These are phyloP conservation scores for Diachasmimorpha longicaudata DNA, from an alignment of 1,140 invertebrate genomes.

Conservation along the genomic window DNA sequence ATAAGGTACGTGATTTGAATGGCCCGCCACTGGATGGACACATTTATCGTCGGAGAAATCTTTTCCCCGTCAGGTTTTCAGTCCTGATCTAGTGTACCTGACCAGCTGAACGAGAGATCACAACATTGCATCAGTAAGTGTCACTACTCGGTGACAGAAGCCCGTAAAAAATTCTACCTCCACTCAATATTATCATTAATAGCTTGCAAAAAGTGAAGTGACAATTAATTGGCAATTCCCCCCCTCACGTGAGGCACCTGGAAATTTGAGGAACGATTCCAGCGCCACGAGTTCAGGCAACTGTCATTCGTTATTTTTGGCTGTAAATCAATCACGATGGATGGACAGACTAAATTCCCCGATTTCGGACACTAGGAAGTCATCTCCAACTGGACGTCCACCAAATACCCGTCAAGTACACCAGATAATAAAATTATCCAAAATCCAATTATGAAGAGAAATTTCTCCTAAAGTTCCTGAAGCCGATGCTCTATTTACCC, in stretches of 20 bases:
- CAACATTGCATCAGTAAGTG: neutral
- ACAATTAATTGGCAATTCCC: neutral
- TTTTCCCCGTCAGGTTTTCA: neutral
- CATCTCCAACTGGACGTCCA: neutral
- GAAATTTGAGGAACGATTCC: neutral
- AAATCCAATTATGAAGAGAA: neutral
- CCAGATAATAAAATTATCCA: neutral
- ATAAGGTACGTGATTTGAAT: neutral
- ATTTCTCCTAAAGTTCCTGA: neutral
- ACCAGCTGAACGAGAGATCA: neutral
- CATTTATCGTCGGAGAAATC: neutral
- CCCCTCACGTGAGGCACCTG: neutral
- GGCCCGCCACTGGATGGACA: neutral
- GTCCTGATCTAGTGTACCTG: neutral
- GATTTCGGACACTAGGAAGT: neutral
- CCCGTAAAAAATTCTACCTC: neutral
- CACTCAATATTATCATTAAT: neutral
- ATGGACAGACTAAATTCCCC: neutral
- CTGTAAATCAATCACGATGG: neutral
- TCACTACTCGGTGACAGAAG: neutral
- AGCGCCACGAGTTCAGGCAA: neutral
- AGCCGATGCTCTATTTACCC: neutral
- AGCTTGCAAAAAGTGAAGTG: neutral
- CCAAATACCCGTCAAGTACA: neutral
- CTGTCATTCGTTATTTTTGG: neutral